Evolutionary conservation across 1,140 invertebrate genomes (phyloP).

Genomic region (Acromyrmex echinatior): DNA sequence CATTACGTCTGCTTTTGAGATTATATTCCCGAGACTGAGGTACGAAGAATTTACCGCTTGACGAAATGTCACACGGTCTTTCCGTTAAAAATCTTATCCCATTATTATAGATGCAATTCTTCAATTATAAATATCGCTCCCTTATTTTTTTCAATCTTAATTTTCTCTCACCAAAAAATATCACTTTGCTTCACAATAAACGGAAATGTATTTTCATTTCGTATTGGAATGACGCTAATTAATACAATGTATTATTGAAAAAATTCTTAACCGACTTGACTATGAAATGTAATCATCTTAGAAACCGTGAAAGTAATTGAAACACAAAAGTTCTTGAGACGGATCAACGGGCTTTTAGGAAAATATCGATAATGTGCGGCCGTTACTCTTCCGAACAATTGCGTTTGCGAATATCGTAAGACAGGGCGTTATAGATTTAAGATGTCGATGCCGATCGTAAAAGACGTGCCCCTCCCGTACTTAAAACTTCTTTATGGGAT

Average conservation of each 20-base stretch:
- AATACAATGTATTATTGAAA: neutral
- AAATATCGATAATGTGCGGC: slow-evolving; percentile 51
- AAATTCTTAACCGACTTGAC: slow-evolving; percentile 6
- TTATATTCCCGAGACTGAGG: slow-evolving; percentile 19
- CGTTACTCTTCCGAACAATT: slow-evolving; percentile 54
- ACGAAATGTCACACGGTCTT: neutral
- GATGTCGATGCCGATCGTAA: slow-evolving; percentile 38
- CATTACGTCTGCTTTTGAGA: slow-evolving; percentile 54
- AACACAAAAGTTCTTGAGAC: slow-evolving; percentile 15
- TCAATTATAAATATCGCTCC: slow-evolving; percentile 13
- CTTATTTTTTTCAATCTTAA: slow-evolving; percentile 1
- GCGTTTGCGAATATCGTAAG: slow-evolving; percentile 16
- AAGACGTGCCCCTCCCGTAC: neutral
- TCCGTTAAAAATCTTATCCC: neutral
- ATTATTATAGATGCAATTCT: neutral
- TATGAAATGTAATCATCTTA: slow-evolving; percentile 16
- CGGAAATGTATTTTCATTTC: neutral
- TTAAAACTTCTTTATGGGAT: slow-evolving; percentile 45
- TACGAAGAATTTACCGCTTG: slow-evolving; percentile 14
- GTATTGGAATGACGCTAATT: neutral
- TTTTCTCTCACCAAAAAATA: neutral
- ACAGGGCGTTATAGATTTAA: slow-evolving; percentile 31
- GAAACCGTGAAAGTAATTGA: slow-evolving; percentile 5
- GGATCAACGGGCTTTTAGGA: slow-evolving; percentile 40
- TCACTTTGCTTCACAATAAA: slow-evolving; percentile 5